These are phyloP conservation scores for Sinonovacula constricta DNA, from an alignment of 1,140 invertebrate genomes.

Conservation along the genomic window DNA sequence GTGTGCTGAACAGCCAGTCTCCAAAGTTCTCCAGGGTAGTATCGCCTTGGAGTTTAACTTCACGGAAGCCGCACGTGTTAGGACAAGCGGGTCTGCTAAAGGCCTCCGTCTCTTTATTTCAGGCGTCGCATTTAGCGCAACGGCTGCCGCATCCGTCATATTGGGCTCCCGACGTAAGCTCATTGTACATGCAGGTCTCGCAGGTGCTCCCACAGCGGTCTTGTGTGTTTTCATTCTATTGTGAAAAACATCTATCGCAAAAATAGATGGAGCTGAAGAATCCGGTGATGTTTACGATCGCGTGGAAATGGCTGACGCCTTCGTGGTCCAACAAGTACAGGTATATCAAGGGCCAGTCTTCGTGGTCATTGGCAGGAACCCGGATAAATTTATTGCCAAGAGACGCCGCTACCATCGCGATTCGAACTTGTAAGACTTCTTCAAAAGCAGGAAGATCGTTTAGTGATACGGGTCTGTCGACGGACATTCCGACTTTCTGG, in stretches of 20 bases:
- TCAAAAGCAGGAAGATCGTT: slow-evolving; percentile 11
- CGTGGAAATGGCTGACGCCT: no score
- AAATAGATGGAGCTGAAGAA: slow-evolving; percentile 25
- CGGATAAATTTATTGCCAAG: no score
- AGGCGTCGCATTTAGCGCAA: background rate
- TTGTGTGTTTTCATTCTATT: slow-evolving; percentile 1
- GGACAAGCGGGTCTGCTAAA: background rate
- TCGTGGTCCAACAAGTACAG: slow-evolving; percentile 18
- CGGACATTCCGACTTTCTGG: background rate
- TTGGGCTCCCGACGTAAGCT: background rate
- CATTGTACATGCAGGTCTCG: background rate
- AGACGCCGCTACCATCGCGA: slow-evolving; percentile 3
- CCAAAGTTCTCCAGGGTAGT: slow-evolving; percentile 8
- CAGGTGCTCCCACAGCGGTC: slow-evolving; percentile 17
- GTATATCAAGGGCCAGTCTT: slow-evolving; percentile 20
- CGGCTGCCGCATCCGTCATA: background rate
- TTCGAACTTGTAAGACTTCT: slow-evolving; percentile 6
- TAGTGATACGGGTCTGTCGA: slow-evolving; percentile 1
- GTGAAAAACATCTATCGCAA: slow-evolving; percentile 12
- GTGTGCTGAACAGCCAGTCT: slow-evolving; percentile 18
- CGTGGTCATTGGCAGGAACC: slow-evolving; percentile 5
- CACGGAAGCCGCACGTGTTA: slow-evolving; percentile 8
- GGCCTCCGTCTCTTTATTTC: background rate
- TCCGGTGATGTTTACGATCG: no score
- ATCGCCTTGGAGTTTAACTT: slow-evolving; percentile 23